A percentile compares a stretch with the other conserved stretches of the same genome.
Conservation (phyloP, 2,888 invertebrate genomes). For the Lucinisca nassula region DNA sequence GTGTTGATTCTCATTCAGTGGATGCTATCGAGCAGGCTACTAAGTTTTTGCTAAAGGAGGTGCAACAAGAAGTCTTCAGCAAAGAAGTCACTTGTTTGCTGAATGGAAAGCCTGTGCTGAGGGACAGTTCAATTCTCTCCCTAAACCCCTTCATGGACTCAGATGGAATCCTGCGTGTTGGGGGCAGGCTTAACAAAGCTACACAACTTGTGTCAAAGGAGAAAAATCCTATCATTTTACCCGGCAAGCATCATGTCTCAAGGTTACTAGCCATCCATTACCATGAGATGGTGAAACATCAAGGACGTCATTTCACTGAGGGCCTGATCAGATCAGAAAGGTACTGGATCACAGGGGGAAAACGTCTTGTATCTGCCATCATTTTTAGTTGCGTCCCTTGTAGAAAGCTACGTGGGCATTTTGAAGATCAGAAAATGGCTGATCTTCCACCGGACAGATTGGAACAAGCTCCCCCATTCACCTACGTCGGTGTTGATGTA, state of each 20-base stretch:
- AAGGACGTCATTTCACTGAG: slow-evolving; percentile 67
- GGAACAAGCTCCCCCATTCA: slow-evolving; percentile 56
- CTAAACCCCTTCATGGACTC: slow-evolving; percentile 45
- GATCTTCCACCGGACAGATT: slow-evolving; percentile 56
- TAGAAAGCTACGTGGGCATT: slow-evolving; percentile 45
- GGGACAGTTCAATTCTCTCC: slow-evolving; percentile 30
- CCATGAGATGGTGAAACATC: slow-evolving; percentile 55
- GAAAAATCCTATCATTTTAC: slow-evolving; percentile 58
- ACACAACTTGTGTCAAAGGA: neutral
- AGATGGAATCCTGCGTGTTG: slow-evolving; percentile 50
- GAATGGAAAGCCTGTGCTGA: slow-evolving; percentile 5
- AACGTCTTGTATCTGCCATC: slow-evolving; percentile 48
- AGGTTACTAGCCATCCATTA: slow-evolving; percentile 44
- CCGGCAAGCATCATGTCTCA: slow-evolving; percentile 50
- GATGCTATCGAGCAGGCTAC: neutral
- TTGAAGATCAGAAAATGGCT: slow-evolving; percentile 61
- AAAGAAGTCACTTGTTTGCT: slow-evolving; percentile 4
- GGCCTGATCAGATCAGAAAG: slow-evolving; percentile 56
- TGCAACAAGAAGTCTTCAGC: slow-evolving; percentile 18
- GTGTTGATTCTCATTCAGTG: neutral
- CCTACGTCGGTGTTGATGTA: slow-evolving; percentile 51
- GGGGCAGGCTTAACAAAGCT: slow-evolving; percentile 45
- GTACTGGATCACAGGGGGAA: slow-evolving; percentile 61
- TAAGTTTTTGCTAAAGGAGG: slow-evolving; percentile 6
- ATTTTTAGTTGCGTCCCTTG: slow-evolving; percentile 53